phyloP scores from a whole-genome alignment of 2,113 vertebrate genomes.

The Propithecus coquereli region DNA sequence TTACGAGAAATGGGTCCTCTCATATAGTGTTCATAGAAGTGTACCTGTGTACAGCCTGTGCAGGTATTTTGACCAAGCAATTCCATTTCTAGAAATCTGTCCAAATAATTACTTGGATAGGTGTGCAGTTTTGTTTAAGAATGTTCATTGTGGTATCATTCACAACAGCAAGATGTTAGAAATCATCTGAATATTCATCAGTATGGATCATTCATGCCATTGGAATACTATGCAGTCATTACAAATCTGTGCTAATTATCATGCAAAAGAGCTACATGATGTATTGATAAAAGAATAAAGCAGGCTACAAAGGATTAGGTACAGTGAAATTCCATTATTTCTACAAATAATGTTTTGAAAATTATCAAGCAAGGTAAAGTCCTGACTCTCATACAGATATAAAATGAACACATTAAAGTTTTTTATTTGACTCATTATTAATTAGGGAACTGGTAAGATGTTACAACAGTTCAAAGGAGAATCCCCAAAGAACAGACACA shows the following conservation, averaged over 20 bases:
- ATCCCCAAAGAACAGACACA: neutral
- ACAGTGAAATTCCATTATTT: neutral
- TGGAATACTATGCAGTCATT: neutral
- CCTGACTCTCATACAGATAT: neutral
- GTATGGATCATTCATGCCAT: neutral
- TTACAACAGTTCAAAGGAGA: neutral
- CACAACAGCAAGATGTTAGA: neutral
- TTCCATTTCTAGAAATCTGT: conserved; percentile 1
- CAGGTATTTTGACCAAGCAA: neutral
- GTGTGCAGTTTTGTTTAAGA: neutral
- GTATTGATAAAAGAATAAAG: conserved; percentile 3
- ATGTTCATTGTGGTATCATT: neutral
- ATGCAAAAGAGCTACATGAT: neutral
- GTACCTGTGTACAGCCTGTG: neutral
- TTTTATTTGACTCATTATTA: conserved; percentile 37
- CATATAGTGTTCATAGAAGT: neutral
- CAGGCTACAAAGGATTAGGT: neutral
- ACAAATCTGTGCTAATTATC: neutral
- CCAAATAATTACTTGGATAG: neutral
- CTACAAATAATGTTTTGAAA: neutral
- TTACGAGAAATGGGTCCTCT: neutral
- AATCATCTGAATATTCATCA: neutral
- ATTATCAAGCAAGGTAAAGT: conserved; percentile 27
- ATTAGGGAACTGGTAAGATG: neutral
- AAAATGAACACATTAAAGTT: neutral